These are phyloP conservation scores for Thunnus maccoyii DNA, from an alignment of 2,113 vertebrate genomes.

Conservation along the genomic window DNA sequence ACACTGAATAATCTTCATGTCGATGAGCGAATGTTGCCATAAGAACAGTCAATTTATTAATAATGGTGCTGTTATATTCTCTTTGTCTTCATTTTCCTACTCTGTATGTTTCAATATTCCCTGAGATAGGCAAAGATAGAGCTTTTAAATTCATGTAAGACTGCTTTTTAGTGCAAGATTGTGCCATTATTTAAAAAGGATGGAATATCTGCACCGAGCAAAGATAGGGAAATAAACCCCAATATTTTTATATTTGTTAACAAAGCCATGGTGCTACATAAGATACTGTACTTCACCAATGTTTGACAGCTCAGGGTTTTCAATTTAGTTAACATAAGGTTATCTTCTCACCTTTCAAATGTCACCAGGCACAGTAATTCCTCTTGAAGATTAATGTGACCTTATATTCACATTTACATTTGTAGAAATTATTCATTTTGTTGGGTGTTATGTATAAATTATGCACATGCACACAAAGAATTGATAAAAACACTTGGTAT, in stretches of 20 bases:
- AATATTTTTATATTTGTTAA: not conserved
- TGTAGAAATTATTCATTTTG: not conserved
- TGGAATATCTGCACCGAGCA: not conserved
- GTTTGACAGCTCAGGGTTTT: not conserved
- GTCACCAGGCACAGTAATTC: not conserved
- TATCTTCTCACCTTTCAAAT: not conserved
- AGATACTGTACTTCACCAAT: not conserved
- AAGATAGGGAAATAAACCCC: too few species aligned
- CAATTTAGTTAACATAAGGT: too few species aligned
- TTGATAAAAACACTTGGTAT: too few species aligned
- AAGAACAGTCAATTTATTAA: constrained; percentile 12
- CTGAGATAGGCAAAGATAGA: not conserved
- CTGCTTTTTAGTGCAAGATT: not conserved
- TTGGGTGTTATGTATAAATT: not conserved
- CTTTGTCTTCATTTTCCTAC: constrained; percentile 12
- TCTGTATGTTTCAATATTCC: constrained; percentile 1
- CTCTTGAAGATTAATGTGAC: not conserved
- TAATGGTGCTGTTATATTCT: constrained; percentile 2
- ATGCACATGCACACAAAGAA: not conserved
- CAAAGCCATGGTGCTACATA: not conserved
- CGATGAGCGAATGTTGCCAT: not conserved
- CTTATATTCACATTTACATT: not conserved
- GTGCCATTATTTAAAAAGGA: not conserved
- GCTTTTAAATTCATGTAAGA: not conserved
- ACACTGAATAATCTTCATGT: constrained; percentile 15